phyloP scores from a whole-genome alignment of 1,140 invertebrate species.

The Heliconius himera region DNA sequence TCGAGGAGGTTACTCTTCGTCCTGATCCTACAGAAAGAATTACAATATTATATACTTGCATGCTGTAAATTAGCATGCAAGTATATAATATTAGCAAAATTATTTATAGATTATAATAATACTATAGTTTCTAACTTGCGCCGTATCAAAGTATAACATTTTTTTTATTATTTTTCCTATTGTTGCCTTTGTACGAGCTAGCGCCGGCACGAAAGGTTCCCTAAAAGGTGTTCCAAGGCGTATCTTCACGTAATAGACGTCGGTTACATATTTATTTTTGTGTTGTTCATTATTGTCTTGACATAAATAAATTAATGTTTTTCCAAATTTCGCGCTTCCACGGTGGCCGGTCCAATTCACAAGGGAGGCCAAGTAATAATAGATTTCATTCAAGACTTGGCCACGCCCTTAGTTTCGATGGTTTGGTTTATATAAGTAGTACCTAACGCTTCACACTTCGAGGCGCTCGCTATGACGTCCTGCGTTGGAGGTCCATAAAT shows the following conservation, averaged over 20 bases:
- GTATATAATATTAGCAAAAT: too few species aligned
- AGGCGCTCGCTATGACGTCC: neutral
- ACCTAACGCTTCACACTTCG: conserved; percentile 8
- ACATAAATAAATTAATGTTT: conserved; percentile 80
- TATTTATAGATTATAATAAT: neutral
- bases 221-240: conserved; percentile 74
- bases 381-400: conserved; percentile 14
- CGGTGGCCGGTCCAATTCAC: conserved; percentile 57
- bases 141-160: conserved; percentile 44
- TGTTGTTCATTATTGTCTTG: conserved; percentile 75
- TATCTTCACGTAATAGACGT: conserved; percentile 65
- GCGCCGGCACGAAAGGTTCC: conserved; percentile 75
- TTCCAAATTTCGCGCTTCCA: conserved; percentile 74
- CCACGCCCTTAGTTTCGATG: neutral
- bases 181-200: conserved; percentile 77
- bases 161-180: conserved; percentile 74
- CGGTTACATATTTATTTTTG: conserved; percentile 80
- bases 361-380: conserved; percentile 17
- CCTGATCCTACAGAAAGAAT: too few species aligned
- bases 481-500: conserved; percentile 10
- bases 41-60: too few species aligned
- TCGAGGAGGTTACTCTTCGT: too few species aligned
- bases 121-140: conserved; percentile 39
- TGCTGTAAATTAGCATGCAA: neutral
- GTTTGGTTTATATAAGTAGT: conserved; percentile 9